These are phyloP conservation scores for Catostomus latipinnis DNA, from an alignment of 2,797 vertebrate genomes.

Conservation along the genomic window DNA sequence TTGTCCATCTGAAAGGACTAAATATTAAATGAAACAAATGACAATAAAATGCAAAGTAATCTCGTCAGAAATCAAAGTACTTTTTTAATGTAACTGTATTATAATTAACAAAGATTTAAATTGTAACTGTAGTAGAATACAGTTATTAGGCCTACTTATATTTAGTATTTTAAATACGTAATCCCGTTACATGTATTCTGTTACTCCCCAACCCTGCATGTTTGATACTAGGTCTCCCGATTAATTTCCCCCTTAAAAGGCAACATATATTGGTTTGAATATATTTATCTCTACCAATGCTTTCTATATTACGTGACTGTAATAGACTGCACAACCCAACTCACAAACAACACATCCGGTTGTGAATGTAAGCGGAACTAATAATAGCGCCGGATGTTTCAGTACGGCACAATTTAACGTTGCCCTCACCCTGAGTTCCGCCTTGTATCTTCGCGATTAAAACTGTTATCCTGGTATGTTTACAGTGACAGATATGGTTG, in stretches of 20 bases:
- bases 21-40: no score
- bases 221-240: background rate
- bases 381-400: background rate
- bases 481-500: background rate
- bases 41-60: no score
- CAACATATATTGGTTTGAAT: background rate
- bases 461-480: background rate
- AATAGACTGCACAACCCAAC: background rate
- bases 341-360: background rate
- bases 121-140: no score
- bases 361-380: constrained; percentile 2
- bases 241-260: background rate
- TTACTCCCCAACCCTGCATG: no score
- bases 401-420: background rate
- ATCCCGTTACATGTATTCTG: no score
- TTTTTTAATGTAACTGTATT: no score
- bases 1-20: no score
- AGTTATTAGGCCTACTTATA: no score
- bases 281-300: background rate
- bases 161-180: no score
- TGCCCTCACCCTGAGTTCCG: background rate
- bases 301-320: background rate
- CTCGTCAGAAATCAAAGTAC: no score
- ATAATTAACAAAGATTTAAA: no score
- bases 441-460: background rate